Evolutionary conservation across 2,888 invertebrate genomes (phyloP), one percentile per base, ranked within the genome.

Genomic region (Rhagonycha fulva): DNA sequence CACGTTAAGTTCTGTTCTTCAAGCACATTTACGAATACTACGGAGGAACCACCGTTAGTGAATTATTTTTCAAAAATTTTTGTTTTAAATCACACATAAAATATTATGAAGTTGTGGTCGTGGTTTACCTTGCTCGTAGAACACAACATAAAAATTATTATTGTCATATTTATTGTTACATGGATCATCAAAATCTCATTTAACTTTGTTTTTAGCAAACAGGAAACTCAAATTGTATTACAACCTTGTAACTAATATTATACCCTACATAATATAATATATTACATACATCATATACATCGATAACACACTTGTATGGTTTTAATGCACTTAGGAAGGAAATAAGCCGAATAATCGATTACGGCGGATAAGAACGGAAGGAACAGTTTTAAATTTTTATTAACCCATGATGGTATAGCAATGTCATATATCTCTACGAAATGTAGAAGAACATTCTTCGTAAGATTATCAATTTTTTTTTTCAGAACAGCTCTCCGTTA

Each of bases 151-250:
- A 24, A 24, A 63, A 23, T 63, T 4, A 63, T 63, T 62, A 19
- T 63, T 24, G 63, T 24, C 23, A 24, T 63, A 24, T 24, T 24
- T 23, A 23, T 63, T 63, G 63, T 63, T 24, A 63, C 4, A 24
- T 63, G 63, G 66, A 71, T 66, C 71, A 66, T 67, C 71, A 71
- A 47, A 67, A 66, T 71, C 30, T 71, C 63, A 63, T 71, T 71
- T 47, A 30, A 71, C 30, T 71, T 71, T 70, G 60, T 71, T 71
- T 32, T 61, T 66, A 71, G 66, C 63, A 66, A n/a, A 67, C 71
- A 71, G 71, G 71, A 71, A 67, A 24, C 14, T 26, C 30, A 47
- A 23, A 60, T 67, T 71, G 47, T 66, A 62, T 67, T 71, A 66
- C 66, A 66, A 67, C 71, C 71, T 71, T 71, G 71, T 24, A 23